A percentile compares a stretch with the other conserved stretches of the same genome.
Evolutionary conservation across 2,888 invertebrate genomes (phyloP).

Genomic region (Yponomeuta malinellus): DNA sequence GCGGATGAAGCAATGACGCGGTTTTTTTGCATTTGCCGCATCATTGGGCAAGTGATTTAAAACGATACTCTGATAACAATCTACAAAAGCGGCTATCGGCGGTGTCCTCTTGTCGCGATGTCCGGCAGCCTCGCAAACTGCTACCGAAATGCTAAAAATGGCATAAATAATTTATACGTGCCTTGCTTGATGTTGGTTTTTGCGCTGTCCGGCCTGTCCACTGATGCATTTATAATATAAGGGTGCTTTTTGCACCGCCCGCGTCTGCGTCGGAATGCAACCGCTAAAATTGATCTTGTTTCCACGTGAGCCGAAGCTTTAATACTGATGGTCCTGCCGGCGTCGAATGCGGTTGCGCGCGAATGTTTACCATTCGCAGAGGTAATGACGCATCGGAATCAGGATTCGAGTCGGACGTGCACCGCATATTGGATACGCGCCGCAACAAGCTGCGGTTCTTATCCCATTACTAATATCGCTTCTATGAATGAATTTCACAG

Average conservation of each 20-base stretch:
- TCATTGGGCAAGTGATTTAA: slow-evolving; percentile 5
- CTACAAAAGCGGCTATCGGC: neutral
- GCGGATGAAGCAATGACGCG: neutral
- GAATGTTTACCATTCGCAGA: slow-evolving; percentile 12
- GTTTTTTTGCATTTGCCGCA: neutral
- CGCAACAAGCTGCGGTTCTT: neutral
- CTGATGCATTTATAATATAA: slow-evolving; percentile 76
- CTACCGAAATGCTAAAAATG: slow-evolving; percentile 74
- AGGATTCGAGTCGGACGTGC: slow-evolving; percentile 9
- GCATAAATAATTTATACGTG: slow-evolving; percentile 74
- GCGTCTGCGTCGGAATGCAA: slow-evolving; percentile 65
- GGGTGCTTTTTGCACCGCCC: slow-evolving; percentile 72
- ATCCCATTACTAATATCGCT: slow-evolving; percentile 8
- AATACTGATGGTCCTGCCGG: slow-evolving; percentile 34
- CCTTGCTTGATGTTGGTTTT: slow-evolving; percentile 63
- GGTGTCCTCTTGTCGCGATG: neutral
- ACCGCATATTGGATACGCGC: slow-evolving; percentile 6
- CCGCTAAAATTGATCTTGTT: slow-evolving; percentile 75
- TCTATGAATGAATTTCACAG: slow-evolving; percentile 11
- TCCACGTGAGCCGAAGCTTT: slow-evolving; percentile 63
- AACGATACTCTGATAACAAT: slow-evolving; percentile 1
- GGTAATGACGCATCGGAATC: slow-evolving; percentile 14
- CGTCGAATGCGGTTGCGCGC: slow-evolving; percentile 8
- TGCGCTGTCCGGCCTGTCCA: slow-evolving; percentile 70
- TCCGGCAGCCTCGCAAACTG: slow-evolving; percentile 14